Percentiles rank a stretch among this genome's conserved stretches.
Evolutionary conservation across 2,888 invertebrate genomes (phyloP).

Genomic region (Phortica okadai): DNA sequence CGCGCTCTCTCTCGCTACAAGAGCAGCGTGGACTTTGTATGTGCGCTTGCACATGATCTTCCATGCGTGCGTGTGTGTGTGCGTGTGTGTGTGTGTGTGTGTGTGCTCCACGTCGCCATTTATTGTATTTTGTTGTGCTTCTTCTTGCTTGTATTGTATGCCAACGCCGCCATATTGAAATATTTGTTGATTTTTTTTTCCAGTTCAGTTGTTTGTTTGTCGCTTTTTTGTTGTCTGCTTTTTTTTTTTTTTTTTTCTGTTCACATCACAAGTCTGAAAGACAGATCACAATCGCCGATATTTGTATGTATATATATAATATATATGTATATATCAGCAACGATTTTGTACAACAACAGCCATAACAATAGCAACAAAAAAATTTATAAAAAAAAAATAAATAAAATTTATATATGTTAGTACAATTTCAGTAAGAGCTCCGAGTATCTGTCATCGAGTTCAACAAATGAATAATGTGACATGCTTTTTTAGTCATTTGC

Average conservation of each 20-base stretch:
- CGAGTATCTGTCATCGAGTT: slow-evolving; percentile 20
- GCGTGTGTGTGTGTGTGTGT: not conserved
- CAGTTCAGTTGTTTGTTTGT: not conserved
- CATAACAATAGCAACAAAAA: slow-evolving; percentile 12
- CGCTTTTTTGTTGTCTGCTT: not conserved
- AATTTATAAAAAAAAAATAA: not conserved
- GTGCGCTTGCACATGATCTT: slow-evolving; percentile 11
- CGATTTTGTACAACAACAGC: slow-evolving; percentile 14
- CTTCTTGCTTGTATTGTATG: not conserved
- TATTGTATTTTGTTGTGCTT: not conserved
- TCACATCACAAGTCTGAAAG: not conserved
- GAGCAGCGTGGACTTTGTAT: slow-evolving; percentile 53
- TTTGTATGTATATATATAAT: not conserved
- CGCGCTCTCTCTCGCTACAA: slow-evolving; percentile 44
- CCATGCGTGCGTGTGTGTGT: not conserved
- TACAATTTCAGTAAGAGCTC: slow-evolving; percentile 4
- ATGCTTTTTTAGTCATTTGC: not conserved
- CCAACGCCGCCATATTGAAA: slow-evolving; percentile 20
- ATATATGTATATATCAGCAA: not conserved
- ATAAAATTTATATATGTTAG: not conserved
- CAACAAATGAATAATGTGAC: slow-evolving; percentile 25
- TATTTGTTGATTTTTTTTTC: not conserved
- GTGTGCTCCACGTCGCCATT: slow-evolving; percentile 21
- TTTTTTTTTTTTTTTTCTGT: not conserved
- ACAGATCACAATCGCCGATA: slow-evolving; percentile 27